Evolutionary conservation across 2,797 vertebrate genomes (phyloP).

Genomic region (Halcyon smyrnensis): DNA sequence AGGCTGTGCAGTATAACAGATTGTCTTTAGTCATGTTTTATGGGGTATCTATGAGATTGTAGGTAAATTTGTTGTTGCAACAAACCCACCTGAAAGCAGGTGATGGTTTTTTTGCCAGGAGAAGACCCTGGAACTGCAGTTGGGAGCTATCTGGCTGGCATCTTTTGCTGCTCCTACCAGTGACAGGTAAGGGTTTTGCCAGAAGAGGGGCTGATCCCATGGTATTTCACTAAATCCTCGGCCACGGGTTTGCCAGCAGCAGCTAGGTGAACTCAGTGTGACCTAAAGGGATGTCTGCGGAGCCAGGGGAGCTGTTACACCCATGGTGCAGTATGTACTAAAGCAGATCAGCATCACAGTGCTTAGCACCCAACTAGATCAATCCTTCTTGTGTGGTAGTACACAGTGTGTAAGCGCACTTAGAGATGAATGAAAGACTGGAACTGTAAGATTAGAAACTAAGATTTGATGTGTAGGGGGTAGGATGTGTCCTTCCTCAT

Average conservation of each 20-base stretch:
- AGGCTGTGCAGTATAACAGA: background rate
- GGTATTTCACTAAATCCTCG: background rate
- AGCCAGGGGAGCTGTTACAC: constrained; percentile 9
- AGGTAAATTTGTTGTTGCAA: background rate
- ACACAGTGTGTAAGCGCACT: background rate
- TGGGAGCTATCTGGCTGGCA: background rate
- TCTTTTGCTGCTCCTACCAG: background rate
- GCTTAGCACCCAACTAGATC: background rate
- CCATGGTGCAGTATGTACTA: background rate
- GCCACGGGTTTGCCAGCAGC: background rate
- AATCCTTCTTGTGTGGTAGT: background rate
- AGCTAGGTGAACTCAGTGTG: background rate
- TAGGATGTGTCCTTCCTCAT: background rate
- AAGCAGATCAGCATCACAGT: background rate
- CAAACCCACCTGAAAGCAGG: background rate
- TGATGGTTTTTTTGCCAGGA: background rate
- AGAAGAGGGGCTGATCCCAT: background rate
- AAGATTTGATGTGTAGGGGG: background rate
- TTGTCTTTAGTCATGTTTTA: background rate
- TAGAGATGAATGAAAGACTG: background rate
- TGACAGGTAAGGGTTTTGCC: background rate
- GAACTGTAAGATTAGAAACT: background rate
- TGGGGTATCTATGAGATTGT: background rate
- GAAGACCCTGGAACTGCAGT: background rate
- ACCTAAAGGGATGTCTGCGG: background rate